phyloP scores from a whole-genome alignment of 2,113 vertebrate species.

The Neotoma lepida region DNA sequence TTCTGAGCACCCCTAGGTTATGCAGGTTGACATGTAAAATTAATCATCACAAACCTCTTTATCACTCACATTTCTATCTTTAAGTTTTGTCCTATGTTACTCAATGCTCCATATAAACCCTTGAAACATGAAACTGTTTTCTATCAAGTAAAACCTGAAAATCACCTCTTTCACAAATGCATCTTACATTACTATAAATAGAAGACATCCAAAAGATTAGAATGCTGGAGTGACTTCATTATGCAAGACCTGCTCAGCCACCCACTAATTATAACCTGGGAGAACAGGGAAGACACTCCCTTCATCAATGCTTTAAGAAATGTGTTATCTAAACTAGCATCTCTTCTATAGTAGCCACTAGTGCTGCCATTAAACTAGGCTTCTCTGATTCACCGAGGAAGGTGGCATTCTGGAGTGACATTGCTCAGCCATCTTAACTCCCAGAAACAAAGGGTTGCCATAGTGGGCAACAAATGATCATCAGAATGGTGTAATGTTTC shows the following conservation, averaged over 20 bases:
- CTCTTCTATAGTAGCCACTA: not conserved
- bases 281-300: conserved; percentile 9
- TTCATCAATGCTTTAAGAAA: conserved; percentile 14
- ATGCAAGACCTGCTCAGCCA: not conserved
- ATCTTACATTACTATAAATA: conserved; percentile 33
- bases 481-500: not conserved
- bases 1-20: not conserved
- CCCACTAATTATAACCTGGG: conserved; percentile 46
- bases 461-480: not conserved
- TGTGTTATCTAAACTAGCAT: not conserved
- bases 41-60: not conserved
- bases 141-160: conserved; percentile 27
- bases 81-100: not conserved
- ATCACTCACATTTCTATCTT: not conserved
- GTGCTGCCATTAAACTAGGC: not conserved
- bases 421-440: not conserved
- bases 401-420: not conserved
- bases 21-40: not conserved
- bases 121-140: conserved; percentile 31
- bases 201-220: conserved; percentile 17
- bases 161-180: conserved; percentile 40
- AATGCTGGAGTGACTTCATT: not conserved
- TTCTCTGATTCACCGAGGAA: not conserved
- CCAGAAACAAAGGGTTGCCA: not conserved
- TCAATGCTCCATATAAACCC: not conserved